Evolutionary conservation across 2,113 vertebrate genomes (phyloP).

Genomic region (Conger conger): DNA sequence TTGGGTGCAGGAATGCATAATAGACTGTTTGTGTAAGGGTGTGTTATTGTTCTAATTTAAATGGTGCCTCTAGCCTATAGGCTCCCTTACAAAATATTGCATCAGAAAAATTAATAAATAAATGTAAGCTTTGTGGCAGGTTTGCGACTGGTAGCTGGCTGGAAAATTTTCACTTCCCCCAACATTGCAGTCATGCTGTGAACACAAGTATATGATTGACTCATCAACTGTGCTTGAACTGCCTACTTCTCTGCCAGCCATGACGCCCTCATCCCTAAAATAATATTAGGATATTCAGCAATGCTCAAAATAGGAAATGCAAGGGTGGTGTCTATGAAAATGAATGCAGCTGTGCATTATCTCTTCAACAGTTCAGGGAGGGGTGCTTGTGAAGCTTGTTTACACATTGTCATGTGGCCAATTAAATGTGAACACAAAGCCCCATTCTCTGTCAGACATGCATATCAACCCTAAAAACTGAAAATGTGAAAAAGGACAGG

Average conservation of each 20-base stretch:
- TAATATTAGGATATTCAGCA: slow-evolving; percentile 63
- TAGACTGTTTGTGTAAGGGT: slow-evolving; percentile 57
- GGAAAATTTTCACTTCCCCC: slow-evolving; percentile 50
- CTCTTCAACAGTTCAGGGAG: slow-evolving; percentile 23
- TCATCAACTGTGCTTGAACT: slow-evolving; percentile 63
- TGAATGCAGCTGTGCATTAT: not conserved
- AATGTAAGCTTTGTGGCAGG: slow-evolving; percentile 54
- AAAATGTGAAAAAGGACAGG: slow-evolving; percentile 60
- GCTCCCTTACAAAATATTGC: slow-evolving; percentile 61
- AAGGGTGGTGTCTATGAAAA: slow-evolving; percentile 53
- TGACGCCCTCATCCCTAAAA: slow-evolving; percentile 55
- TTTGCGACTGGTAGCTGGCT: slow-evolving; percentile 63
- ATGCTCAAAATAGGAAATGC: slow-evolving; percentile 53
- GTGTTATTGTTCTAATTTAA: slow-evolving; percentile 59
- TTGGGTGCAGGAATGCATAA: slow-evolving; percentile 61
- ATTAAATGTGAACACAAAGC: slow-evolving; percentile 19
- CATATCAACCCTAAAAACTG: slow-evolving; percentile 59
- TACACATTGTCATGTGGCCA: not conserved
- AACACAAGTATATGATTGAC: slow-evolving; percentile 59
- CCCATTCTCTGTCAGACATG: slow-evolving; percentile 38
- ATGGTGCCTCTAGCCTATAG: slow-evolving; percentile 55
- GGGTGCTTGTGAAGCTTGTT: not conserved
- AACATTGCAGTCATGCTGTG: slow-evolving; percentile 59
- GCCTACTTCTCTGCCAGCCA: slow-evolving; percentile 48
- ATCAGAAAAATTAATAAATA: slow-evolving; percentile 64